Evolutionary conservation across 1,140 invertebrate species (phyloP), one percentile per base, ranked within the genome.

Genomic region (Marisa cornuarietis): DNA sequence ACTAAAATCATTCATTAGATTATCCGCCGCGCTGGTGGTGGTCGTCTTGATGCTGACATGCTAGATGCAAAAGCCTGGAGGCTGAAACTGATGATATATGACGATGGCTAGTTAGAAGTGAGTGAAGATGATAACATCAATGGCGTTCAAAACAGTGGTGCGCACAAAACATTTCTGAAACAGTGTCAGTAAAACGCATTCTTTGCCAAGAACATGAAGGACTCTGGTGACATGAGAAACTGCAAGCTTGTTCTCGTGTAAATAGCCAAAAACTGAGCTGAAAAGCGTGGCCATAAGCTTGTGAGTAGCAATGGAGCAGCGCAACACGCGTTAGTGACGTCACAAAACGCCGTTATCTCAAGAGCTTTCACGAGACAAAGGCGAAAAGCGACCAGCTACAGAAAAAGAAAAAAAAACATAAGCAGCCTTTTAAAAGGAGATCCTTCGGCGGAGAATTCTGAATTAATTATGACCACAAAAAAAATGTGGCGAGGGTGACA

Each of bases 191-290:
- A 58, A 58, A 58, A 58, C 54, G 54, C 71, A 66, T 75, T 71
- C 65, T 58, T 77, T 77, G 76, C 76, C 76, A 77, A 68, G 76
- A 77, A 77, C 76, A 77, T 77, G 76, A 77, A 77, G 76, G 76
- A 77, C 76, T 31, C 76, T 77, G 76, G 76, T 77, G 76, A 42
- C 63, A 62, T 20, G 24, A 77, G 22, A 52, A 51, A 76, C 58
- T 65, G 74, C 74, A 76, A 76, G 76, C 63, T 52, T 68, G 13
- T 72, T 72, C 63, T 68, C 76, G 76, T 51, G 52, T 62, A 51
- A 42, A 66, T 22, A 58, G 16, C 51, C 54, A 62, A 65, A 42
- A 77, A 24, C 22, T 31, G 62, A 77, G 76, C 76, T 77, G 63
- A 77, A 42, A 65, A 77, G 76, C 76, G 76, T 65, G 54, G 76